phyloP scores from a whole-genome alignment of 2,888 invertebrate genomes.

The Erebia aethiops region DNA sequence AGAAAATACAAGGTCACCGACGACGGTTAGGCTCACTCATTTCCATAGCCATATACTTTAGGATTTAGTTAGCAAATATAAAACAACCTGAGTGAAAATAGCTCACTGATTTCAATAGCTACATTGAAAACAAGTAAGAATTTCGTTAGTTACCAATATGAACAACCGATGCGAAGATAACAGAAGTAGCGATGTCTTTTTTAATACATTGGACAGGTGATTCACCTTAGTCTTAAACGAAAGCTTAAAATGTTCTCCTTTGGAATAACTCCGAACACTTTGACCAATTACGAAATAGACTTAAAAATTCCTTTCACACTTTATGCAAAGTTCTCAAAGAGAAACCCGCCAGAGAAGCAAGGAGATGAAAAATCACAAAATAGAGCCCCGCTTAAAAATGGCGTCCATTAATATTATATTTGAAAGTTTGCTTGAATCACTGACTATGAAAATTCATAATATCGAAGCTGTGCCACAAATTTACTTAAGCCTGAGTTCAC shows the following conservation, averaged over 20 bases:
- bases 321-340: conserved; percentile 23
- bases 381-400: conserved; percentile 19
- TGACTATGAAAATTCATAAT: conserved; percentile 29
- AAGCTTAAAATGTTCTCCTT: conserved; percentile 3
- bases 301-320: conserved; percentile 24
- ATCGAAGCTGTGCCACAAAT: conserved; percentile 16
- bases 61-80: too few species aligned
- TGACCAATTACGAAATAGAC: conserved; percentile 22
- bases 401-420: conserved; percentile 31
- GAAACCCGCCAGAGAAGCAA: neutral
- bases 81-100: too few species aligned
- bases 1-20: too few species aligned
- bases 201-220: neutral
- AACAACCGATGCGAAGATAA: too few species aligned
- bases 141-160: too few species aligned
- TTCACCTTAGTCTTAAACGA: neutral
- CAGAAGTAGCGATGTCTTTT: neutral
- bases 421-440: conserved; percentile 29
- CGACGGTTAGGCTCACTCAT: too few species aligned
- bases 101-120: too few species aligned
- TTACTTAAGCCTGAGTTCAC: neutral
- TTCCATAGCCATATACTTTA: too few species aligned
- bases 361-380: conserved; percentile 21
- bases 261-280: conserved; percentile 14
- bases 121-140: too few species aligned